Conservation (phyloP, 30 jellyfish, hydroid and myxozoan species). For the Hydra vulgaris region DNA sequence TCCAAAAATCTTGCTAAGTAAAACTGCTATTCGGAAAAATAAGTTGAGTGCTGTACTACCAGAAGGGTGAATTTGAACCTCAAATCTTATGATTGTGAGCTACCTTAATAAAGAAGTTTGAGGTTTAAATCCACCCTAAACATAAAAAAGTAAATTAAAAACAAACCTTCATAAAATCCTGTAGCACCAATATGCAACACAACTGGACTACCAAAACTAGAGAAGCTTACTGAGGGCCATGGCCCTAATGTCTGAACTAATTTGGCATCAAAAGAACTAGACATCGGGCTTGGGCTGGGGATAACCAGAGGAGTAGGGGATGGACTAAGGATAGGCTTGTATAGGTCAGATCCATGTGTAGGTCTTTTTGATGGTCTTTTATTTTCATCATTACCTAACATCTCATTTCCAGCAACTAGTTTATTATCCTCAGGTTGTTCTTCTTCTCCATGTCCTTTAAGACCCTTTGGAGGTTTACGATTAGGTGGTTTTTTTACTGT, state of each 20-base stretch:
- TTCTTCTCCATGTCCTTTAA: slow-evolving; percentile 5
- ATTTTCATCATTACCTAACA: not conserved
- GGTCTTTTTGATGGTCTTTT: slow-evolving; percentile 10
- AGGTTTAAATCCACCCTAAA: no score
- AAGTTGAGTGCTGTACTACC: no score
- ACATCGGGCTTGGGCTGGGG: not conserved
- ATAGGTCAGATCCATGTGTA: not conserved
- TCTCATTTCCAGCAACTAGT: slow-evolving; percentile 1
- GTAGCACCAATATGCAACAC: slow-evolving; percentile 82
- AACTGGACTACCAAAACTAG: slow-evolving; percentile 95
- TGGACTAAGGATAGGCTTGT: not conserved
- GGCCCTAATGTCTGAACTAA: slow-evolving; percentile 13
- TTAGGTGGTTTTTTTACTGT: not conserved
- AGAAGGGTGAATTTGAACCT: no score
- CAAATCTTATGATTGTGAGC: no score
- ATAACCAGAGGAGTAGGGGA: slow-evolving; percentile 10
- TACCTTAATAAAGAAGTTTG: no score
- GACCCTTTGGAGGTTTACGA: not conserved
- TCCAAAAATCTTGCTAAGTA: no score
- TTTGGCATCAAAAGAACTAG: not conserved
- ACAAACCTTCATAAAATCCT: slow-evolving; percentile 65
- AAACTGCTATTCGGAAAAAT: no score
- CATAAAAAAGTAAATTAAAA: no score
- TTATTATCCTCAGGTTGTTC: not conserved
- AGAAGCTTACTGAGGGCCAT: slow-evolving; percentile 47